Evolutionary conservation across 2,797 vertebrate species (phyloP).

Genomic region (Selene dorsalis): DNA sequence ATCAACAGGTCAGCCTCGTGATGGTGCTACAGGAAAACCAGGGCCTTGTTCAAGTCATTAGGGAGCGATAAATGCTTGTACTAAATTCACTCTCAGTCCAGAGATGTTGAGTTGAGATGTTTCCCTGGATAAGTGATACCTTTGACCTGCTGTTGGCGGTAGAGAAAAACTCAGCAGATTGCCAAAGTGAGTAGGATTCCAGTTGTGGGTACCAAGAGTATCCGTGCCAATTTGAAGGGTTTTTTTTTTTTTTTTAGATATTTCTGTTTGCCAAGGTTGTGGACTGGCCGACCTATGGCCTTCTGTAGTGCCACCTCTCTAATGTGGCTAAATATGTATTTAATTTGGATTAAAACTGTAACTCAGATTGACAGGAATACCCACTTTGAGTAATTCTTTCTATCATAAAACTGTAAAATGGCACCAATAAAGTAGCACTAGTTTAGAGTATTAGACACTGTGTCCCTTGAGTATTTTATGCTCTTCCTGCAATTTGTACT

Average conservation of each 20-base stretch:
- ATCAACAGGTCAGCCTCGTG: background rate
- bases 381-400: slow-evolving; percentile 4
- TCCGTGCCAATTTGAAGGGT: background rate
- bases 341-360: slow-evolving; percentile 10
- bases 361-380: slow-evolving; percentile 11
- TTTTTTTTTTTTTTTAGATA: background rate
- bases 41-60: background rate
- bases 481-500: background rate
- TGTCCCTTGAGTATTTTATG: background rate
- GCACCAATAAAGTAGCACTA: background rate
- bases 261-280: background rate
- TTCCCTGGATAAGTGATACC: background rate
- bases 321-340: slow-evolving; percentile 1
- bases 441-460: background rate
- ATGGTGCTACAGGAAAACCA: slow-evolving; percentile 3
- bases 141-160: background rate
- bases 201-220: background rate
- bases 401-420: background rate
- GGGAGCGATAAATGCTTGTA: background rate
- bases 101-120: background rate
- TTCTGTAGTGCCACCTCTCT: background rate
- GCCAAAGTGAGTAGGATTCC: background rate
- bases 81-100: background rate
- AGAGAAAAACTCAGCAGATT: background rate
- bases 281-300: background rate